Evolutionary conservation across 2,797 vertebrate genomes (phyloP), one percentile per base, ranked within the genome.

Genomic region (Crenichthys baileyi): DNA sequence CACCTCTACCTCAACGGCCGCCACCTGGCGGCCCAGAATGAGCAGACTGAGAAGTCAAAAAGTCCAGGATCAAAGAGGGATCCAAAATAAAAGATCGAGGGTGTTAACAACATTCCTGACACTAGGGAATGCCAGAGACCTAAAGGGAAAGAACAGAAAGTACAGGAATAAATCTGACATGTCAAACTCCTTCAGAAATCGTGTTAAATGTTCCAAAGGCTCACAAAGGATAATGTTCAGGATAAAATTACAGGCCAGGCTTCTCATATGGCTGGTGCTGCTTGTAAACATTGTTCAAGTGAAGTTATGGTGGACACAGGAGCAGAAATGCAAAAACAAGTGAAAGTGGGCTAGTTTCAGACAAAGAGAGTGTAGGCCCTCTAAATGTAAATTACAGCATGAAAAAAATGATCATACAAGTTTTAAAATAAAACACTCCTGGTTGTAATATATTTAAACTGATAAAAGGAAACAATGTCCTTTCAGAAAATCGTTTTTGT

Each of bases 171-270:
- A 58, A 76, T 71, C 22, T 48, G 78, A 78, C 72, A 41, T 67
- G 56, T 81, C 9, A 46, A 68, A 81, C 63, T 78, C 15, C 81
- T 73, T 70, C 41, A 70, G 78, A 44, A 77, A 31, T 51, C 26
- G 76, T 80, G 76, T 79, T 68, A 75, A 75, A 36, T 74, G 76
- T 77, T 77, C 16, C 50, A 51, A 18, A 22, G 73, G 24, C 75
- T 75, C 55, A 75, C 50, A 71, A 75, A 78, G 63, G 8, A 24
- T 4, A 3, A 67, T 67, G 63, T 12, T 67, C 11, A 36, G 26
- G 15, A 72, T 80, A 2, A 87, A 82, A 89, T 87, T 83, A 88
- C 77, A 91, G 84, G 56, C 60, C 50, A 31, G 7, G 55, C n/a
- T 5, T 44, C 73, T 83, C 75, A 75, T 84, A 68, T 76, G 56